A percentile compares a stretch with the other conserved stretches of the same genome.
Evolutionary conservation across 2,888 invertebrate species (phyloP).

Genomic region (Drymonia ruficornis): DNA sequence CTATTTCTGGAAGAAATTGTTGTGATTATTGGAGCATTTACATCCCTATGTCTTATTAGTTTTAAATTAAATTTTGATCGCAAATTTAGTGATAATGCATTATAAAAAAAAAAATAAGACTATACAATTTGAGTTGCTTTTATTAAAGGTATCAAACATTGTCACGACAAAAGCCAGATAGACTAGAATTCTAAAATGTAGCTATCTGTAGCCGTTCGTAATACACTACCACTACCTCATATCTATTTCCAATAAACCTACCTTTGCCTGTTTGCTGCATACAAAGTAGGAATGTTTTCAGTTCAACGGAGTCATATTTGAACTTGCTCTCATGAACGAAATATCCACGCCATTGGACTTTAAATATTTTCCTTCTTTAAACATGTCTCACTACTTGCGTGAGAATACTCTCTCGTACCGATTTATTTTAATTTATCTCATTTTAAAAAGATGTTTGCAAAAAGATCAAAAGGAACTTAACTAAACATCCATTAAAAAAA

Average conservation of each 20-base stretch:
- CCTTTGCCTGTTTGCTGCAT: not conserved
- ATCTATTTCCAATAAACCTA: not conserved
- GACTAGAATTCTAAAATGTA: not conserved
- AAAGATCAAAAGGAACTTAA: too few relatives aligned
- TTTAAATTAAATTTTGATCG: too few relatives aligned
- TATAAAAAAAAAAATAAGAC: too few relatives aligned
- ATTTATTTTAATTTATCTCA: too few relatives aligned
- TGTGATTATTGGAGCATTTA: not conserved
- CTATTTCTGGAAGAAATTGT: constrained; percentile 8
- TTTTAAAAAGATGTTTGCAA: too few relatives aligned
- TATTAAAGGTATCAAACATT: too few relatives aligned
- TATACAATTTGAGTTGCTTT: too few relatives aligned
- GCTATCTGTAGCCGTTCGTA: not conserved
- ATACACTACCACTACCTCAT: constrained; percentile 5
- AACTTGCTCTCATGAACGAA: constrained; percentile 2
- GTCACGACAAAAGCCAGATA: too few relatives aligned
- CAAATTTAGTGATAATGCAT: too few relatives aligned
- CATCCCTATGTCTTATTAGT: too few relatives aligned
- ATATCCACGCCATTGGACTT: not conserved
- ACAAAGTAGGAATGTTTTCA: constrained; percentile 4
- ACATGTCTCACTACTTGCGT: not conserved
- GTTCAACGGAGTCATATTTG: not conserved
- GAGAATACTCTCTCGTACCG: not conserved
- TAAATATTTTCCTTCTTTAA: not conserved
- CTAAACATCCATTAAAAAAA: too few relatives aligned